Evolutionary conservation across 2,113 vertebrate species (phyloP).

Genomic region (Orthonyx spaldingii): DNA sequence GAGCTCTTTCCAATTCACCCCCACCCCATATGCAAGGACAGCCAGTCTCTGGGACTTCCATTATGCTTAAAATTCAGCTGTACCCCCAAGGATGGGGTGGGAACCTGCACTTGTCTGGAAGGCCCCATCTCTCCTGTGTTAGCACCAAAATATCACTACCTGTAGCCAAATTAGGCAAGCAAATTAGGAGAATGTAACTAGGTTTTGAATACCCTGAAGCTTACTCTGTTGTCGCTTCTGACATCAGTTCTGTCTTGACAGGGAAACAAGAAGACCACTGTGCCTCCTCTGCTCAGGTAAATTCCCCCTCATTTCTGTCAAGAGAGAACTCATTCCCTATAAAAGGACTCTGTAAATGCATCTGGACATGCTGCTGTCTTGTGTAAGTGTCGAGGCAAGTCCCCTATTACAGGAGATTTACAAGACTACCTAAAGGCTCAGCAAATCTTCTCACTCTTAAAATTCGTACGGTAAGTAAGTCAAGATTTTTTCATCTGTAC

Average conservation of each 20-base stretch:
- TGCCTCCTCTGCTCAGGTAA: neutral
- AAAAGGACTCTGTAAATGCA: neutral
- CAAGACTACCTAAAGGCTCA: neutral
- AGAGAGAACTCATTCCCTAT: neutral
- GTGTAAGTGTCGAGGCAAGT: neutral
- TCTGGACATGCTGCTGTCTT: neutral
- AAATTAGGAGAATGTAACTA: neutral
- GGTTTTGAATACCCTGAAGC: neutral
- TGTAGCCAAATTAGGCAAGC: neutral
- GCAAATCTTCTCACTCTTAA: neutral
- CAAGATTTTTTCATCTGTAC: neutral
- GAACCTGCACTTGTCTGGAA: neutral
- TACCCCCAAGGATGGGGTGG: neutral
- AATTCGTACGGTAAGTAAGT: rapidly evolving
- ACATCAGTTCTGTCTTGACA: neutral
- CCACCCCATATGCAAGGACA: neutral
- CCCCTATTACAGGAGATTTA: neutral
- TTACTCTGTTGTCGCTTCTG: neutral
- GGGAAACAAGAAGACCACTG: neutral
- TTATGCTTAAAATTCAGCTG: neutral
- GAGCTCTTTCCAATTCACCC: neutral
- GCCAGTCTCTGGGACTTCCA: neutral
- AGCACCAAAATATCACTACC: neutral
- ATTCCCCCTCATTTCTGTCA: neutral
- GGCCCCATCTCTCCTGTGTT: neutral